Conservation (phyloP, 1,140 invertebrate species). For the Phenacoccus solenopsis region DNA sequence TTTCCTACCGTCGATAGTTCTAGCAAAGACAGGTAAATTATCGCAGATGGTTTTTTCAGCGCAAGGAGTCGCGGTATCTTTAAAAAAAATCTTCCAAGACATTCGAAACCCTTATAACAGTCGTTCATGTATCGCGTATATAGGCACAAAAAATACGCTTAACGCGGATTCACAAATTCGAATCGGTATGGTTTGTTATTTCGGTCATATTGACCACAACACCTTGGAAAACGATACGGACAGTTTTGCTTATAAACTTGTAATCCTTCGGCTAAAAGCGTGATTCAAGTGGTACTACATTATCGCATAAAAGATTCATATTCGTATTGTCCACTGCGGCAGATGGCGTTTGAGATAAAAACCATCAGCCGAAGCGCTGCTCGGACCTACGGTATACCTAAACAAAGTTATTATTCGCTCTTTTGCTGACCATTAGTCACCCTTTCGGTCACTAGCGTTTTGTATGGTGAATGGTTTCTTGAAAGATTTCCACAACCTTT, state of each 20-base stretch:
- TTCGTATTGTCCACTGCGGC: neutral
- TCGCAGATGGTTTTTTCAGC: neutral
- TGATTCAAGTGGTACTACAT: constrained; percentile 1
- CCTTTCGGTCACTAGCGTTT: neutral
- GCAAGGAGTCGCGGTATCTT: constrained; percentile 9
- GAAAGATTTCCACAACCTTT: neutral
- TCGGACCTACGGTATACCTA: neutral
- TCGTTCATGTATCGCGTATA: neutral
- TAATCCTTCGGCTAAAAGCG: neutral
- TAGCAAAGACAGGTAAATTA: neutral
- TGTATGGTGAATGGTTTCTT: neutral
- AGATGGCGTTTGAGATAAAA: neutral
- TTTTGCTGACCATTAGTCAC: constrained; percentile 1
- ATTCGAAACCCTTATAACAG: neutral
- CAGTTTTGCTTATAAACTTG: neutral
- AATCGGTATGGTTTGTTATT: too few relatives aligned
- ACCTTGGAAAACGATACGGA: too few relatives aligned
- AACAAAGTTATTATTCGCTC: constrained; percentile 15
- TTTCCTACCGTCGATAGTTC: neutral
- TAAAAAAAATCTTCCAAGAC: neutral
- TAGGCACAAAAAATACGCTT: too few relatives aligned
- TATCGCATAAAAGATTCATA: neutral
- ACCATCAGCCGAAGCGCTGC: neutral
- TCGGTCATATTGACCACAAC: too few relatives aligned
- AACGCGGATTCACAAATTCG: too few relatives aligned